Evolutionary conservation across 2,113 vertebrate genomes (phyloP).

Genomic region (Riparia riparia): DNA sequence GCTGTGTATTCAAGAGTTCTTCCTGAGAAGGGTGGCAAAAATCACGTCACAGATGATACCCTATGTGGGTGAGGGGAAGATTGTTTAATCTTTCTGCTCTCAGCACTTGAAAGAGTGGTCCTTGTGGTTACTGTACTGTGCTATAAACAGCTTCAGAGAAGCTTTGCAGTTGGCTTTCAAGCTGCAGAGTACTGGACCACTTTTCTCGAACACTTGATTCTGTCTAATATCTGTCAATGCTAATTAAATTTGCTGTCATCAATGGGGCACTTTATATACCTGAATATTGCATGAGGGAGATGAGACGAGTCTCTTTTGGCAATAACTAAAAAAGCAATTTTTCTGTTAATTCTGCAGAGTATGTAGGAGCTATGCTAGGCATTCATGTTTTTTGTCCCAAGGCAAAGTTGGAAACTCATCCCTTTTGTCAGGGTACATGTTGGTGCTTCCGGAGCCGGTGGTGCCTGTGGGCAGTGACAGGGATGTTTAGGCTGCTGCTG

Average conservation of each 20-base stretch:
- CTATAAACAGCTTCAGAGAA: not conserved
- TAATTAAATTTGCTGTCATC: not conserved
- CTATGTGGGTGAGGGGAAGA: not conserved
- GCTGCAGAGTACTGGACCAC: not conserved
- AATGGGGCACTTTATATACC: not conserved
- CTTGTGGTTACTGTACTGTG: not conserved
- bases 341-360: not conserved
- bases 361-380: not conserved
- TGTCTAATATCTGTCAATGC: not conserved
- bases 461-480: not conserved
- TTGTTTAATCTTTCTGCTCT: not conserved
- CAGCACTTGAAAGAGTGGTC: not conserved
- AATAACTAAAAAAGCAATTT: not conserved
- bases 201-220: not conserved
- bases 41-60: not conserved
- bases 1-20: not conserved
- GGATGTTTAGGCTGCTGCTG: not conserved
- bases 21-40: not conserved
- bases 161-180: not conserved
- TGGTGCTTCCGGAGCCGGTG: not conserved
- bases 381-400: not conserved
- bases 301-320: not conserved
- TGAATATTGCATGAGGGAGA: not conserved
- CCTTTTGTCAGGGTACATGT: not conserved
- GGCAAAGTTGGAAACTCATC: not conserved